Evolutionary conservation across 2,113 vertebrate genomes (phyloP).

Genomic region (Etheostoma cragini): DNA sequence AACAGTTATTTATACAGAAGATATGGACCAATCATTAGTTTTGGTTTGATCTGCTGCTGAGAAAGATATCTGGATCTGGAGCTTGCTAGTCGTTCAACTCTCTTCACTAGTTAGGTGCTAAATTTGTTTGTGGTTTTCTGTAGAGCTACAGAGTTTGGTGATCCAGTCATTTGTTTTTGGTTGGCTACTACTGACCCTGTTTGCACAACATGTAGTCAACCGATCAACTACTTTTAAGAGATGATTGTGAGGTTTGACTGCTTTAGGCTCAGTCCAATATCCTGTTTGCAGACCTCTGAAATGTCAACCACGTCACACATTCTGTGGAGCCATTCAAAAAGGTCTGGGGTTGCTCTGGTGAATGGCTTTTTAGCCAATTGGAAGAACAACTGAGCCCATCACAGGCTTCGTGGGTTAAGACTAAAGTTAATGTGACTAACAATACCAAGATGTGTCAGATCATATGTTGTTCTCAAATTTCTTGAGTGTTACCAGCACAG

Average conservation of each 20-base stretch:
- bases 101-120: neutral
- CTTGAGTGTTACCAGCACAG: neutral
- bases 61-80: neutral
- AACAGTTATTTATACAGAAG: no score
- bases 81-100: neutral
- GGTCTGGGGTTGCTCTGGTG: constrained; percentile 4
- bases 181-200: neutral
- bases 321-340: neutral
- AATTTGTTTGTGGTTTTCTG: neutral
- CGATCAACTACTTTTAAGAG: neutral
- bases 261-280: neutral
- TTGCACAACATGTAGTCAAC: neutral
- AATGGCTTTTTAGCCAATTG: constrained; percentile 2
- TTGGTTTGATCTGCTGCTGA: neutral
- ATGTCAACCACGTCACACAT: constrained; percentile 11
- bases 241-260: neutral
- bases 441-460: constrained; percentile 2
- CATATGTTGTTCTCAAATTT: neutral
- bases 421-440: constrained; percentile 1
- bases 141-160: neutral
- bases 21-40: no score
- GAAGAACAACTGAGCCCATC: neutral
- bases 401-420: neutral
- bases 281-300: constrained; percentile 14
- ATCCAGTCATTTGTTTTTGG: neutral